Evolutionary conservation across 2,888 invertebrate species (phyloP), one percentile per base, ranked within the genome.

Genomic region (Tupiocoris notatus): DNA sequence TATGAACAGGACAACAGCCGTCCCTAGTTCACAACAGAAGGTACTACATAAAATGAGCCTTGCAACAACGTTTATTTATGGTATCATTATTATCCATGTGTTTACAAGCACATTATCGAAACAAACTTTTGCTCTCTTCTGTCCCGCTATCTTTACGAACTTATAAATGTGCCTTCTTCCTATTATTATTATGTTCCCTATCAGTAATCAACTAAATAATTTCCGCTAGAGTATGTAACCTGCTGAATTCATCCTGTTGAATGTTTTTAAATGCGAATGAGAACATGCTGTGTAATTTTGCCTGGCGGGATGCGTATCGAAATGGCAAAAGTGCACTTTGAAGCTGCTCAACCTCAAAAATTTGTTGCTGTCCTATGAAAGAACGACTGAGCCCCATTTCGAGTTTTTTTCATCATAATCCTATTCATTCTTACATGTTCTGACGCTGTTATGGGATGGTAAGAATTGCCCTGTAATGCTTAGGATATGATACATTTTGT

Each of bases 1-100:
- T 59, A 77, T 79, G 79, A 79, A 78, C 79, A 78, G 79, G 79
- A 79, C 75, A 59, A 68, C 79, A 68, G 75, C 75, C 77, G 67
- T 77, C 61, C 79, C 79, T 73, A 78, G 78, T 77, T 71, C 79
- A 67, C 79, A 78, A 24, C 79, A 77, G 74, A 79, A 79, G 79
- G 79, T 79, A 76, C 56, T 76, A 68, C 54, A 54, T 59, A 58
- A 62, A 39, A 68, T 59, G 57, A 25, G 58, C 39, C 59, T 59
- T 59, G 66, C 66, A 64, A 65, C 63, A 56, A 59, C 75, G 65
- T 66, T 24, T 73, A 18, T 59, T 9, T 23, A 62, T 61, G 61
- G 62, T 73, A 73, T 73, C 7, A 2, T 65, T 65, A 16, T 73
- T 39, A 25, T 20, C 12, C 39, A 39, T 62, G 62, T 54, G 61